Percentiles rank a stretch among this genome's conserved stretches.
phyloP scores from a whole-genome alignment of 2,797 vertebrate genomes.

The Pipistrellus kuhlii region DNA sequence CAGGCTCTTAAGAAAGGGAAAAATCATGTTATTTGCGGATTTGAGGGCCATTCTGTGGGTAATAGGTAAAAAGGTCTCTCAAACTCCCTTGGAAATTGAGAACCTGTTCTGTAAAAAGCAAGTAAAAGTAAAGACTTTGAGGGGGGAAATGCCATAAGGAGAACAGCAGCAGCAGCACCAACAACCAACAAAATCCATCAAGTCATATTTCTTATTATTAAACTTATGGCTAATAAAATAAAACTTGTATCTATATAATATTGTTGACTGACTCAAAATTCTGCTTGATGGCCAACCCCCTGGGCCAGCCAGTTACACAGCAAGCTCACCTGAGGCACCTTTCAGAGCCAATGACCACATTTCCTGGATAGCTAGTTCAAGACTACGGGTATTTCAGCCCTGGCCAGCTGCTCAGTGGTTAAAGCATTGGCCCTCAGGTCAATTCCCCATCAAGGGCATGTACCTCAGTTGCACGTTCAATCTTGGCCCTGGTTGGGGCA shows the following conservation, averaged over 20 bases:
- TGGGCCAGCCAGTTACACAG: background rate
- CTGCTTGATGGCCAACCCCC: background rate
- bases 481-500: no score
- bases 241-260: background rate
- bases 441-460: no score
- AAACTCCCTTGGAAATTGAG: background rate
- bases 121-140: conserved; percentile 17
- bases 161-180: background rate
- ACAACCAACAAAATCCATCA: conserved; percentile 9
- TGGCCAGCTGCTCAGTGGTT: no score
- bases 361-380: background rate
- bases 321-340: background rate
- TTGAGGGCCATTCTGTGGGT: background rate
- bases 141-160: background rate
- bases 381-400: background rate
- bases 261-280: background rate
- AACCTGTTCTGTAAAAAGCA: conserved; percentile 4
- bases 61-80: conserved; percentile 29
- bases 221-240: conserved; percentile 17
- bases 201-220: conserved; percentile 22
- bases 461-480: no score
- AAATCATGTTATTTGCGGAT: background rate
- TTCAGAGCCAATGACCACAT: background rate
- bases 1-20: conserved; percentile 23
- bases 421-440: no score